Evolutionary conservation across 2,797 vertebrate genomes (phyloP), one percentile per base, ranked within the genome.

Genomic region (Parauchenoglanis punctatus): DNA sequence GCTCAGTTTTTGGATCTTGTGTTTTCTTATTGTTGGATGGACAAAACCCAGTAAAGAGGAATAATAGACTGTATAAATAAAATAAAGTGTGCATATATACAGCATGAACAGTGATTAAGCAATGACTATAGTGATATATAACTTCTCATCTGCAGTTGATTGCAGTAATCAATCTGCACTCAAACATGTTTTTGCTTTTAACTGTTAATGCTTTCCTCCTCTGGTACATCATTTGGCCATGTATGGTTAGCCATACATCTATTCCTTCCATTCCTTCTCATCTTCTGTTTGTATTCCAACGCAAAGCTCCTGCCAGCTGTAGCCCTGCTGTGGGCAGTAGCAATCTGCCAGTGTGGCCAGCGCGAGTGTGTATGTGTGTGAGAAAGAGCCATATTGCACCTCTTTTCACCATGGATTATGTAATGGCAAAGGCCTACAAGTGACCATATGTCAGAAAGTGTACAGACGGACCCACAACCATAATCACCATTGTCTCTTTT

Each of bases 381-480:
- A 92, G 91, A 94, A 94, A 95, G 92, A 91, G 90, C 90, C 94
- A 95, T 91, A 92, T 94, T 94, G 93, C 92, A 68, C 82, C 83
- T 81, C 89, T 90, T 87, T 92, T 90, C 93, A 90, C 93, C 46
- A 88, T 92, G 92, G 95, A 94, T 96, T 96, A 96, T 95, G 95
- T 95, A 95, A 96, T 91, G 91, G 93, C 92, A 89, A 90, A 94
- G 93, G 93, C 92, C 92, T 89, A 92, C 93, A 95, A 95, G 94
- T 95, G 95, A 95, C 96, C 96, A 96, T 96, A 96, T 96, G 96
- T 94, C 94, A 92, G 91, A 93, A 95, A 93, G 94, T 93, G 92
- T 93, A 91, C 93, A 94, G 94, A 94, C 92, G 88, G 81, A 94
- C 92, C 91, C 91, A 93, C 92, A 93, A 94, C 94, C 94, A 93